Evolutionary conservation across 2,113 vertebrate genomes (phyloP), one percentile per base, ranked within the genome.

Genomic region (Nannobrachium achirus): DNA sequence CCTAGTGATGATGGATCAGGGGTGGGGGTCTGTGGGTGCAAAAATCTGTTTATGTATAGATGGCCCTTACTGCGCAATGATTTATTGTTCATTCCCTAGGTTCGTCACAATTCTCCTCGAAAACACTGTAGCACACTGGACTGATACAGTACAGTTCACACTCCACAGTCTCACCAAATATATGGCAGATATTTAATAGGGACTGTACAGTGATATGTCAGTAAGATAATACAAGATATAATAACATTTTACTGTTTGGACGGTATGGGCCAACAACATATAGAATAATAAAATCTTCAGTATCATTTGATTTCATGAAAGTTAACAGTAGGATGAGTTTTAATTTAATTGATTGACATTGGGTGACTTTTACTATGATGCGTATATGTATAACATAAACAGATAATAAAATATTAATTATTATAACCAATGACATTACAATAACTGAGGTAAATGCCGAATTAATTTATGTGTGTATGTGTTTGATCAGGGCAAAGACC

Each of bases 21-120:
- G 56, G 60, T 53, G 52, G 61, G 56, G 16, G 59, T 41, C 25
- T 14, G 45, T 39, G 59, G 8, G 63, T 16, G 11, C 45, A 62
- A 68, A 61, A 74, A 74, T 73, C 71, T 81, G 83, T 80, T 78
- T 79, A 81, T 82, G 73, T 84, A 71, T 72, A 76, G 72, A 78
- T 66, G 65, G 66, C 57, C 61, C 62, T 69, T 82, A 66, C 13
- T 77, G 73, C 67, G 69, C 44, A 70, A 75, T 69, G 66, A 69
- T 49, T 76, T 63, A 74, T 86, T 86, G 84, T 85, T 82, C 53
- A 78, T 76, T 89, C 73, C 66, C 79, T 57, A 73, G 61, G 72
- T 86, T 89, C 82, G 82, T 83, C 81, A 88, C 63, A 78, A 83
- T 82, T 56, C 25, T 19, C 71, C 71, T 14, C 16, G 63, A 82